Evolutionary conservation across 2,113 vertebrate genomes (phyloP), one percentile per base, ranked within the genome.

Genomic region (Xiphophorus maculatus): DNA sequence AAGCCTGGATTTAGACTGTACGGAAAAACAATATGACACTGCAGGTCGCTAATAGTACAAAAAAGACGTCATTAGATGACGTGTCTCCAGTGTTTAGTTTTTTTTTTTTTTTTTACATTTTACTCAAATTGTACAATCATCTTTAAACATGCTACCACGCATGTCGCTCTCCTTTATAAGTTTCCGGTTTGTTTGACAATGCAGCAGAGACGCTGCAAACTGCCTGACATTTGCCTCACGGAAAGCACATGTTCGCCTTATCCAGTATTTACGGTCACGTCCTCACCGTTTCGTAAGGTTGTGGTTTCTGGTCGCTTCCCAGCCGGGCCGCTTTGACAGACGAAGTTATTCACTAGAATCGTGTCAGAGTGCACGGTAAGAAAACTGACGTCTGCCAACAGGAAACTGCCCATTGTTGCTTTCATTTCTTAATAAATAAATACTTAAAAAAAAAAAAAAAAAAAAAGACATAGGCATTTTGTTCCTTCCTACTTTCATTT

Each of bases 161-260:
- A 44, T 14, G 13, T 13, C 1, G 1, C 64, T 12, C 28, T 71
- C 4, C 15, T 10, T 5, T 17, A 27, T 32, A 7, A 30, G 22
- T 62, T 63, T 35, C 27, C 27, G 5, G 17, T 63, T 17, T 30
- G 58, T 40, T 15, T 17, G 0, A 17, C 6, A 68, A 15, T 37
- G 63, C 17, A 19, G 3, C 0, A 44, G n/a, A 2, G 3, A 63
- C 13, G 10, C 63, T 68, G 32, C 13, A 28, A 82, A 79, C 77
- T 73, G 63, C 61, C 40, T 73, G 73, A 79, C 73, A 74, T 71
- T 66, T 67, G 12, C 5, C 33, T 65, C n/a, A 77, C 30, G 79
- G 81, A 87, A 84, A 64, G 68, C 1, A 66, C 19, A 62, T 63
- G 74, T 37, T 60, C 79, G 17, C 77, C 67, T 86, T 1, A 60